Base-by-base conservation (phyloP, 1,140 invertebrate species). In the Mya arenaria region DNA sequence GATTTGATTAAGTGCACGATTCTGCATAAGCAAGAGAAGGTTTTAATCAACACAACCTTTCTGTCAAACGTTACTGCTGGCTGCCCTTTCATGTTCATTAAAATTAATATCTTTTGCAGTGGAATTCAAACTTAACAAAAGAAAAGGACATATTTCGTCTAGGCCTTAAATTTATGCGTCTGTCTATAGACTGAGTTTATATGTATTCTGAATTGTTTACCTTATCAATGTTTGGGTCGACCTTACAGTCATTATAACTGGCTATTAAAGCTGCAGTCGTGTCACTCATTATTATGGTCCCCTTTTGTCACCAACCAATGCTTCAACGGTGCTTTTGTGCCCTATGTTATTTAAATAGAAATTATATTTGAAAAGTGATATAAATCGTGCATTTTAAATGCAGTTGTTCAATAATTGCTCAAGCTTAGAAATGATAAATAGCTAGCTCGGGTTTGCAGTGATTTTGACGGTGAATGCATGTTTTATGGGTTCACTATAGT, bases 291-390 rank as follows among this genome's bases (percentile, higher is more conserved):
- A 23, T 62, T 34, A 62, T 28, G 25, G 60, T 28, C 19, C 15
- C 19, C 32, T 62, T 62, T 62, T 34, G 28, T 62, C 30, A 28
- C 15, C 19, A 62, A 34, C 19, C 60, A 17, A 23, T 28, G 60
- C 3, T 62, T 25, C 19, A 34, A 62, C 15, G 60, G 60, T 28
- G 25, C 19, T 62, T 23, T 62, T 62, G 60, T 62, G 1, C 15
- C 17, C 17, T 23, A 23, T 34, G 28, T 62, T 30, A 62, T 62
- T 62, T 62, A 62, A 28, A 19, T 28, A 23, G 19, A 62, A 62
- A 62, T 62, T 62, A 62, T 23, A 62, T 4, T 62, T 62, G 60
- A 62, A 30, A 62, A 62, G 19, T 62, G 60, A 34, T 62, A 62
- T 62, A 62, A 62, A 28, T 62, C 60, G 32, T 30, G 60, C 60